phyloP scores from a whole-genome alignment of 2,888 invertebrate genomes.

The Cyrtodaria siliqua region DNA sequence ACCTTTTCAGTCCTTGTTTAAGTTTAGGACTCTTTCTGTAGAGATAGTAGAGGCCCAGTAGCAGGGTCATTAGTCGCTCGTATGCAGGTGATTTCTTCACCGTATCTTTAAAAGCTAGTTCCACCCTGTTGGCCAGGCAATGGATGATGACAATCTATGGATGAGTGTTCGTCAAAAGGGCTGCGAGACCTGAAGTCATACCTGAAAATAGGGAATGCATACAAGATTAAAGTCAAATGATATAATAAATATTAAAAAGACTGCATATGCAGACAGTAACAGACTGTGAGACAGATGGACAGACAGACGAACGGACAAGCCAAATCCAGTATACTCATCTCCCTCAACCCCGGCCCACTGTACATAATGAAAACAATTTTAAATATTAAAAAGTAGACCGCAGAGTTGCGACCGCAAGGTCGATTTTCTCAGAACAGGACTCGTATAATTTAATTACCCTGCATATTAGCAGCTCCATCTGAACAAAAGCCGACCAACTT shows the following conservation, averaged over 20 bases:
- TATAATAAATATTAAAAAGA: too few species aligned
- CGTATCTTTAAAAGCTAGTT: neutral
- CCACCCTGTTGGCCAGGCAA: slow-evolving; percentile 10
- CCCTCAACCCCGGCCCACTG: too few species aligned
- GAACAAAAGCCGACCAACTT: slow-evolving; percentile 36
- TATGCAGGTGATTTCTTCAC: slow-evolving; percentile 4
- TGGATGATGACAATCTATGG: slow-evolving; percentile 24
- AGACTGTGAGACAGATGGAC: too few species aligned
- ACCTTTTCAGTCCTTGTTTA: slow-evolving; percentile 1
- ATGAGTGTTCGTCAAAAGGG: slow-evolving; percentile 23
- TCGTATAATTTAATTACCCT: slow-evolving; percentile 10
- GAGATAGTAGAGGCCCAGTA: slow-evolving; percentile 21
- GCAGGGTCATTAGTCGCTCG: slow-evolving; percentile 24
- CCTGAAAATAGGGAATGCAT: slow-evolving; percentile 40
- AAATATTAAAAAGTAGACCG: too few species aligned
- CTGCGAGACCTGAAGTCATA: slow-evolving; percentile 31
- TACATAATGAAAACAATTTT: too few species aligned
- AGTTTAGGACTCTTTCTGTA: neutral
- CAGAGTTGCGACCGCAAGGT: too few species aligned
- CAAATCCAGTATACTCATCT: too few species aligned
- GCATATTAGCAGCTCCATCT: slow-evolving; percentile 30
- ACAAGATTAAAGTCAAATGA: too few species aligned
- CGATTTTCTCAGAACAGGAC: too few species aligned
- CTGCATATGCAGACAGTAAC: too few species aligned
- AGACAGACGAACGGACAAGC: too few species aligned